phyloP scores from a whole-genome alignment of 2,113 vertebrate genomes.

The Microcebus lehilahytsara region DNA sequence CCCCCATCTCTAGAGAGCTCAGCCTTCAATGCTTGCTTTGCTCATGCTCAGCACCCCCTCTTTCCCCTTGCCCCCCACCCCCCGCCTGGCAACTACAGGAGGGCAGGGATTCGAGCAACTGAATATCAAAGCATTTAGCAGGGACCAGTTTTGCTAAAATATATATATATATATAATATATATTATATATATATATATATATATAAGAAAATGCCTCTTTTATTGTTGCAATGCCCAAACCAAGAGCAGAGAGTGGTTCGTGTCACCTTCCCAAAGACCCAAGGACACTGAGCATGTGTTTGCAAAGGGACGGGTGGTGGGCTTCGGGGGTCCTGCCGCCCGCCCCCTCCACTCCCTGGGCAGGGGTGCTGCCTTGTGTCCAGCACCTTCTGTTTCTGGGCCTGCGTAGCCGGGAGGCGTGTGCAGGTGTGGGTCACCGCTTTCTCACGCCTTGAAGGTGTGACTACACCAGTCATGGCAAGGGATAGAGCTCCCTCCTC shows the following conservation, averaged over 20 bases:
- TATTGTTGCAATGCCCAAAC: neutral
- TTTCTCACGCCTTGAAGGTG: accelerated
- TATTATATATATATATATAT: too few species aligned
- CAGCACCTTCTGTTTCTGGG: neutral
- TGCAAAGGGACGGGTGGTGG: neutral
- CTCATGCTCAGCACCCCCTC: accelerated
- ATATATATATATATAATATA: too few species aligned
- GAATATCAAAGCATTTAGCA: neutral
- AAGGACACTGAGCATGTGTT: neutral
- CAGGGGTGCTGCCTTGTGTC: accelerated
- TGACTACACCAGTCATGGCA: too few species aligned
- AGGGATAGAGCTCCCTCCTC: neutral
- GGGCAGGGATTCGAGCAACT: neutral
- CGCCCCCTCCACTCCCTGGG: accelerated
- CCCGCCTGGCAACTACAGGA: neutral
- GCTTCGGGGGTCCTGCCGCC: neutral
- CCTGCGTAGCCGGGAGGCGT: accelerated
- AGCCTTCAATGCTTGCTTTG: too few species aligned
- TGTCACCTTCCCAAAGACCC: accelerated
- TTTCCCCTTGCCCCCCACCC: too few species aligned
- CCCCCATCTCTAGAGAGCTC: neutral
- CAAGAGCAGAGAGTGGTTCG: accelerated
- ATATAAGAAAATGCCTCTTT: neutral
- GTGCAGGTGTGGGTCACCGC: accelerated
- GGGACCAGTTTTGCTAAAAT: neutral